Conservation (phyloP, 1,140 invertebrate genomes). For the Acyrthosiphon pisum region DNA sequence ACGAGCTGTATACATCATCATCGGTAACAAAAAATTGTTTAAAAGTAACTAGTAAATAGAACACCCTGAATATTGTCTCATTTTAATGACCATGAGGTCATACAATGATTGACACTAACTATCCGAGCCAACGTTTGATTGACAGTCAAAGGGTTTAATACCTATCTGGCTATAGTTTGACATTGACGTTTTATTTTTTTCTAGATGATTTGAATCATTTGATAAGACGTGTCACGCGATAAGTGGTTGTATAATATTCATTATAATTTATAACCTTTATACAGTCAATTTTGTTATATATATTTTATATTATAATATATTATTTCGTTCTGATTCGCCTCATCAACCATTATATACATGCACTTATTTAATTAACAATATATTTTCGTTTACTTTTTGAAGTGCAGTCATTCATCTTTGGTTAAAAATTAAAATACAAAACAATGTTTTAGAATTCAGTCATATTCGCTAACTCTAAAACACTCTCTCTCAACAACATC, state of each 20-base stretch:
- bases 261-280: not conserved
- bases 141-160: not conserved
- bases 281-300: not conserved
- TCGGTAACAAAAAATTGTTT: not conserved
- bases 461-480: no score
- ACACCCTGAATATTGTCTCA: not conserved
- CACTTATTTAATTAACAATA: not conserved
- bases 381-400: no score
- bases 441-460: no score
- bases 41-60: not conserved
- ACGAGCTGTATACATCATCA: not conserved
- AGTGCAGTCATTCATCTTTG: no score
- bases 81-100: not conserved
- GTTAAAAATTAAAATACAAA: no score
- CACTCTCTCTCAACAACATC: no score
- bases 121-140: not conserved
- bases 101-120: conserved; percentile 16
- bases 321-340: not conserved
- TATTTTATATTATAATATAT: not conserved
- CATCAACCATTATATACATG: not conserved
- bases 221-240: not conserved
- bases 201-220: not conserved
- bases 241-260: not conserved
- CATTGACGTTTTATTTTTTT: not conserved
- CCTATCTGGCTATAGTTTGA: not conserved